Base-by-base conservation (phyloP, 2,113 vertebrate species). In the Nothobranchius furzeri region DNA sequence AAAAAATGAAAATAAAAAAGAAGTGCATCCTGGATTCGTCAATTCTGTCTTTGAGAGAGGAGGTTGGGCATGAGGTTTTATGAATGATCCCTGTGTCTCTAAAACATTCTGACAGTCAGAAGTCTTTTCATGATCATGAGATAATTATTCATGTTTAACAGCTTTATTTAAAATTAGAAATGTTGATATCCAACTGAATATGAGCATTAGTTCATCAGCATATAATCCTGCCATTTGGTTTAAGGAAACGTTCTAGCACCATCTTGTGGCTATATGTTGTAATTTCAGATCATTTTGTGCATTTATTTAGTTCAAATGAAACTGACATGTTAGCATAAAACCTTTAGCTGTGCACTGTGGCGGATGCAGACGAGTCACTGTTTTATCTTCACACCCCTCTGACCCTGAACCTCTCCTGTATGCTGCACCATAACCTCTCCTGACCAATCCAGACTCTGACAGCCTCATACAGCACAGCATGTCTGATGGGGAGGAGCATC, bases 401-500 rank as follows among this genome's bases (percentile, higher is more conserved):
- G 73, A 85, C 79, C 76, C 76, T 62, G 60, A 85, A 83, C 66
- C 64, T 68, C 46, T 77, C 86, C 81, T 70, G 69, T 70, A 79
- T 73, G 70, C 78, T 58, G 70, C 76, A 58, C 77, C 79, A 49
- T 76, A 77, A 88, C 86, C 53, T 86, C 75, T 75, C 88, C 79
- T 86, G 85, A 89, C 79, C 85, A 64, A 79, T 92, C 79, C 92
- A 95, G 94, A 95, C 88, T 92, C 91, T 4, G 93, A 95, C 90
- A 94, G 91, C 82, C 92, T 93, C 78, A 93, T 93, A 2, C 86
- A 91, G 58, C 93, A 92, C 76, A 92, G 93, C 88, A 89, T 91
- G 80, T 94, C 94, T 2, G 94, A 95, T 7, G 93, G 93, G 2
- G 95, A 95, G 87, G 95, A 95, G 68, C 94, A 95, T 87, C 67